Evolutionary conservation across 2,888 invertebrate species (phyloP).

Genomic region (Tiliacea aurago): DNA sequence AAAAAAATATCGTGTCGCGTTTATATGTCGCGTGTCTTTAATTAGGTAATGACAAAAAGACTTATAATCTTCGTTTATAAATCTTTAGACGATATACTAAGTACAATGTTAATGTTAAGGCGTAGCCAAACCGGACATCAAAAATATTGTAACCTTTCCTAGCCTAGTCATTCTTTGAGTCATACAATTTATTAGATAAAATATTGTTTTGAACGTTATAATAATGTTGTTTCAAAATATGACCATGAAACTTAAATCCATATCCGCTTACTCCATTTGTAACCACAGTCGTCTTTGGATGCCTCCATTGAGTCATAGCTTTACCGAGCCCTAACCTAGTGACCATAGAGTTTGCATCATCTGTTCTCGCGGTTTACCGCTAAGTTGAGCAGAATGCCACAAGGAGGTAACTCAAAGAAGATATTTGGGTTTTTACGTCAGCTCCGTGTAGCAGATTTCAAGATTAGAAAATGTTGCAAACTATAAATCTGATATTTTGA

Average conservation of each 20-base stretch:
- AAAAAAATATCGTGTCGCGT: no score
- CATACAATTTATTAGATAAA: conserved; percentile 9
- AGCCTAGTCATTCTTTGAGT: conserved; percentile 12
- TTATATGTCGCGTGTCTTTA: no score
- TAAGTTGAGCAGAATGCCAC: conserved; percentile 2
- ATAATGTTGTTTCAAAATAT: conserved; percentile 23
- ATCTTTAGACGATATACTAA: no score
- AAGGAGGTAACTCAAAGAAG: not conserved
- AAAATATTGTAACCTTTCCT: conserved; percentile 12
- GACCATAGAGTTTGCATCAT: conserved; percentile 14
- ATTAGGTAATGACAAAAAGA: not conserved
- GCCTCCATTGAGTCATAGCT: conserved; percentile 21
- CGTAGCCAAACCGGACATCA: conserved; percentile 11
- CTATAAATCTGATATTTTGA: not conserved
- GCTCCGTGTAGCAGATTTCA: not conserved
- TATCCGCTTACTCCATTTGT: conserved; percentile 30
- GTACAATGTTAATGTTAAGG: no score
- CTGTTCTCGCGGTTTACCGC: not conserved
- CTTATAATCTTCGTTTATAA: not conserved
- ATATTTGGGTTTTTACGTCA: conserved; percentile 24
- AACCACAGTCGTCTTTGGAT: conserved; percentile 9
- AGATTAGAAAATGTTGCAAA: not conserved
- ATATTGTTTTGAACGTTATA: conserved; percentile 9
- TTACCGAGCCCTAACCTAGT: conserved; percentile 5
- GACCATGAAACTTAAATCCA: conserved; percentile 40